A percentile compares a stretch with the other conserved stretches of the same genome.
These are phyloP conservation scores for Globodera ellingtonae DNA, from an alignment of 1,140 invertebrate species.

Conservation along the genomic window DNA sequence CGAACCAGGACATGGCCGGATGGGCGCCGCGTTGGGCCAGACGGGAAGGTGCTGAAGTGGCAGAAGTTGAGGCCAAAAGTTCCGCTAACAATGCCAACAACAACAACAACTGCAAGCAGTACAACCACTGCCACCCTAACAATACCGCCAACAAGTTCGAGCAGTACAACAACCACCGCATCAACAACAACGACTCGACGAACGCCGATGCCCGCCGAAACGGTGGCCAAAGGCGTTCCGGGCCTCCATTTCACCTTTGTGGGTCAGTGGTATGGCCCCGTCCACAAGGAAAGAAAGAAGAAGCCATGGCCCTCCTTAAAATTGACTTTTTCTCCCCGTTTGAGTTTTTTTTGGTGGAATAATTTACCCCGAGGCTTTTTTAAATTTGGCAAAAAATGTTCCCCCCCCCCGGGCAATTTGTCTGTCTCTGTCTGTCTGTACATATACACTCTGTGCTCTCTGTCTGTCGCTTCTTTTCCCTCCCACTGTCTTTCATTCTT, in stretches of 20 bases:
- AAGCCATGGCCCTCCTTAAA: neutral
- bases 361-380: neutral
- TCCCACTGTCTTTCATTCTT: neutral
- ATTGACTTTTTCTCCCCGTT: constrained; percentile 10
- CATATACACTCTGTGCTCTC: neutral
- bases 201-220: constrained; percentile 1
- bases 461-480: neutral
- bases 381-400: neutral
- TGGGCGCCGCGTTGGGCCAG: constrained; percentile 12
- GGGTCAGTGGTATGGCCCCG: constrained; percentile 1
- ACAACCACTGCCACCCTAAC: neutral
- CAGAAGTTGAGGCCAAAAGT: constrained; percentile 13
- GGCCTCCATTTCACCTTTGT: constrained; percentile 29
- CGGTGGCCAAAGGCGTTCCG: constrained; percentile 12
- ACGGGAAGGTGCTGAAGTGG: constrained; percentile 21
- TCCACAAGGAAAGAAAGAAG: neutral
- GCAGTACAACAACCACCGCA: neutral
- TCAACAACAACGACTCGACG: constrained; percentile 10
- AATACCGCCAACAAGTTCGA: neutral
- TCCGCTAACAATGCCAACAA: neutral
- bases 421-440: neutral
- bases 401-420: neutral
- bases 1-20: constrained; percentile 24
- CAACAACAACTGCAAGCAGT: neutral
- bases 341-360: neutral